phyloP scores from a whole-genome alignment of 1,140 invertebrate genomes.

The Atopsyche davidsoni region DNA sequence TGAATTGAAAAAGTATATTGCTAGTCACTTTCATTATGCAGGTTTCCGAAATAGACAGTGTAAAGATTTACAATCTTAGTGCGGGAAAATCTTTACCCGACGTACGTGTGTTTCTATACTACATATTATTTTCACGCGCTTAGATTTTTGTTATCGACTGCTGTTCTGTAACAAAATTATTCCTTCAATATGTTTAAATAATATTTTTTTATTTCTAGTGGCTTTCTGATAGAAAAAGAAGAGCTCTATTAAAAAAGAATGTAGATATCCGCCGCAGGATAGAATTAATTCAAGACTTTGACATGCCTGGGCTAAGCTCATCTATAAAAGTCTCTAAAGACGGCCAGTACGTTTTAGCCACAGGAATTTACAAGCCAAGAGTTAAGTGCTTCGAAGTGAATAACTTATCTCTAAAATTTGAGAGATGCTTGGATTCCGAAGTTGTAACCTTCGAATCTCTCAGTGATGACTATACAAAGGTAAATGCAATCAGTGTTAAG shows the following conservation, averaged over 20 bases:
- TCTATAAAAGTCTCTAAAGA: constrained; percentile 83
- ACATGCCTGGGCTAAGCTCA: constrained; percentile 93
- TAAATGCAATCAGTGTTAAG: constrained; percentile 46
- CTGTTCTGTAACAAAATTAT: constrained; percentile 13
- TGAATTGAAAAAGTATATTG: not conserved
- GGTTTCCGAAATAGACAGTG: constrained; percentile 82
- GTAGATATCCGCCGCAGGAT: constrained; percentile 83
- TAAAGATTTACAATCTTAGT: constrained; percentile 97
- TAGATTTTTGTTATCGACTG: no score
- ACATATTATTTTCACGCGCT: constrained; percentile 24
- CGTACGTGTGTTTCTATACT: constrained; percentile 54
- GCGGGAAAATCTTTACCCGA: constrained; percentile 94
- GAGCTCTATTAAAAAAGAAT: constrained; percentile 84
- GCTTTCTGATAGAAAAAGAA: constrained; percentile 84
- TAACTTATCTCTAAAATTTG: constrained; percentile 96
- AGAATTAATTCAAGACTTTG: constrained; percentile 98
- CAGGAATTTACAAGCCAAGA: constrained; percentile 95
- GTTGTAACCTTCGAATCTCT: constrained; percentile 81
- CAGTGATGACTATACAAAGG: constrained; percentile 85
- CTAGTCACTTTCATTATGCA: constrained; percentile 54
- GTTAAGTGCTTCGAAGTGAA: constrained; percentile 94
- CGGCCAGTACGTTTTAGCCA: constrained; percentile 86
- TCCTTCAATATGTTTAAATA: constrained; percentile 18
- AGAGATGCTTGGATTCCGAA: constrained; percentile 96
- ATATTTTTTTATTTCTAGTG: constrained; percentile 60